A percentile compares a stretch with the other conserved stretches of the same genome.
Evolutionary conservation across 2,888 invertebrate species (phyloP).

Genomic region (Eulithis prunata): DNA sequence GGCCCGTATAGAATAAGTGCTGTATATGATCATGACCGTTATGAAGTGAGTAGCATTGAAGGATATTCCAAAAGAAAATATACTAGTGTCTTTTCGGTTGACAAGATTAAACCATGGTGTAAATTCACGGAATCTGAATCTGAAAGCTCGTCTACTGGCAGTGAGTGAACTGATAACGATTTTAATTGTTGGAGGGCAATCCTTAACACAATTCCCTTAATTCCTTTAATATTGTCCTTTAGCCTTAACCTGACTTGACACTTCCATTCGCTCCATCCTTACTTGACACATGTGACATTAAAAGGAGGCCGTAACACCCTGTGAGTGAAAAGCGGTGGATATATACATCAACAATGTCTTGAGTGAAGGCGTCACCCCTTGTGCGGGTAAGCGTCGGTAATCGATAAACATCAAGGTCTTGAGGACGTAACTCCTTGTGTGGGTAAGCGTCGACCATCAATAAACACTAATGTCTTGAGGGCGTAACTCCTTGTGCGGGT

Average conservation of each 20-base stretch:
- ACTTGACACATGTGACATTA: neutral
- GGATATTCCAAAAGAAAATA: neutral
- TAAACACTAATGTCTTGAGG: no score
- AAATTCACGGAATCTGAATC: neutral
- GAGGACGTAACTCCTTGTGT: no score
- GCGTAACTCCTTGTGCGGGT: no score
- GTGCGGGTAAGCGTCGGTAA: neutral
- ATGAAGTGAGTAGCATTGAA: neutral
- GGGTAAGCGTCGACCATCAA: no score
- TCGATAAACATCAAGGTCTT: neutral
- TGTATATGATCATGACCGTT: neutral
- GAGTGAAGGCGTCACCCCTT: neutral
- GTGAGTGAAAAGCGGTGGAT: slow-evolving; percentile 1
- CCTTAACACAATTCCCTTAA: no score
- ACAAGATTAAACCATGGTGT: slow-evolving; percentile 1
- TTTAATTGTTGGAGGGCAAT: no score
- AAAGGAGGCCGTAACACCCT: slow-evolving; percentile 3
- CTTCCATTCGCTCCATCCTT: neutral
- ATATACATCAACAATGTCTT: neutral
- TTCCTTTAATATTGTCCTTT: no score
- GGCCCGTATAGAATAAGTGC: neutral
- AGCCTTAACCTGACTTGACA: no score
- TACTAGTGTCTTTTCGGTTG: neutral
- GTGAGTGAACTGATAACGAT: neutral
- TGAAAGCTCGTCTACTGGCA: neutral